phyloP scores from a whole-genome alignment of 1,140 invertebrate genomes.

The Zelostemma sp. region DNA sequence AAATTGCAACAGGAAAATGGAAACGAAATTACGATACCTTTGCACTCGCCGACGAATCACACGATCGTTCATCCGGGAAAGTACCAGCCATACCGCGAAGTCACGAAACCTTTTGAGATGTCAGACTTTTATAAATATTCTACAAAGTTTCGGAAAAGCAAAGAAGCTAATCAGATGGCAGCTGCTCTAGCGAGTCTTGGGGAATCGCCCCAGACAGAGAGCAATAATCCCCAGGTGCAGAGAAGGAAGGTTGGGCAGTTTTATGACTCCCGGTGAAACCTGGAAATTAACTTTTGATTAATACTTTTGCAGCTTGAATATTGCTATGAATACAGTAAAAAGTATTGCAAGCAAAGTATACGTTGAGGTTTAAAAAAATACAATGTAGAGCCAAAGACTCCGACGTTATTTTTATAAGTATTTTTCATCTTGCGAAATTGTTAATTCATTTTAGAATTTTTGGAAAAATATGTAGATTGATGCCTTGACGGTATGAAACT shows the following conservation, averaged over 20 bases:
- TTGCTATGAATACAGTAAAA: too few relatives aligned
- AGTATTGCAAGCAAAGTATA: neutral
- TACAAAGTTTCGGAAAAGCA: slow-evolving; percentile 85
- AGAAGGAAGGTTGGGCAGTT: slow-evolving; percentile 63
- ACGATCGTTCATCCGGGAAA: slow-evolving; percentile 88
- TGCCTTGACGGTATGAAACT: too few relatives aligned
- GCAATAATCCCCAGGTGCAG: slow-evolving; percentile 57
- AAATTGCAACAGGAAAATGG: slow-evolving; percentile 47
- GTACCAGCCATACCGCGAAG: slow-evolving; percentile 92
- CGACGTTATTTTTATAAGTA: neutral
- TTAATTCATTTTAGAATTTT: neutral
- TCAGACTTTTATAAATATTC: slow-evolving; percentile 98
- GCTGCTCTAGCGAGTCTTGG: slow-evolving; percentile 34
- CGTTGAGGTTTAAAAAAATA: neutral
- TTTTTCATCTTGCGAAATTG: neutral
- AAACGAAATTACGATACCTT: slow-evolving; percentile 73
- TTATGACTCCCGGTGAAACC: slow-evolving; percentile 30
- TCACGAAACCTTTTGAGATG: slow-evolving; percentile 96
- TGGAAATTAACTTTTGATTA: neutral
- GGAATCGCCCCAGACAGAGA: slow-evolving; percentile 17
- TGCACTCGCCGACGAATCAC: slow-evolving; percentile 83
- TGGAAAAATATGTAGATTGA: too few relatives aligned
- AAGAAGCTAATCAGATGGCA: slow-evolving; percentile 51
- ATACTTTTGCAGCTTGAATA: too few relatives aligned
- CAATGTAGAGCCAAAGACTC: neutral